Evolutionary conservation across 2,797 vertebrate species (phyloP).

Genomic region (Aldrovandia affinis): DNA sequence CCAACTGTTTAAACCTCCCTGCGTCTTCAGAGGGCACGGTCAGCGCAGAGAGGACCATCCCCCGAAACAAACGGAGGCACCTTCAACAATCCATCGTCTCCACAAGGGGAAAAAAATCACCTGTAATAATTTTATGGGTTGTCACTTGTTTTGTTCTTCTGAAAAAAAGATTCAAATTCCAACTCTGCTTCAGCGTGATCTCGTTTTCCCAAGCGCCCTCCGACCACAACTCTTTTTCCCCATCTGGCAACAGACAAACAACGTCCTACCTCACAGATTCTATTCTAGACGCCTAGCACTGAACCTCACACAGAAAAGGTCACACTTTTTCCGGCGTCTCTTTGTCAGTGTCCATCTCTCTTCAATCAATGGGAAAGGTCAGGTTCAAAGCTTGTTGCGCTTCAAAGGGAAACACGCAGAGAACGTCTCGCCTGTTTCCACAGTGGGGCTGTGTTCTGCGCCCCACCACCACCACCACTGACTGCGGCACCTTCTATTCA

Average conservation of each 20-base stretch:
- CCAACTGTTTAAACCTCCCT: background rate
- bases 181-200: background rate
- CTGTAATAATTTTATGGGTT: background rate
- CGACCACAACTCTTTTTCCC: background rate
- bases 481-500: background rate
- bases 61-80: background rate
- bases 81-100: background rate
- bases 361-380: constrained; percentile 53
- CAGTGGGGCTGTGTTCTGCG: background rate
- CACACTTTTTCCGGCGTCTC: constrained; percentile 19
- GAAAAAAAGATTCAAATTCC: background rate
- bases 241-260: constrained; percentile 4
- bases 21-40: background rate
- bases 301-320: constrained; percentile 28
- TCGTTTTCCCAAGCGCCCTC: background rate
- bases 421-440: constrained; percentile 14
- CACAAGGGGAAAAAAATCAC: background rate
- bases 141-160: background rate
- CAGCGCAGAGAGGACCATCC: background rate
- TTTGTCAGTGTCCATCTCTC: constrained; percentile 29
- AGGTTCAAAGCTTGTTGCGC: constrained; percentile 51
- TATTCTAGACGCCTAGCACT: background rate
- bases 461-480: background rate
- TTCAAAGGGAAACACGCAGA: constrained; percentile 50
- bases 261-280: background rate